Conservation (phyloP, 2,888 invertebrate genomes). For the Halictus quadricinctus region DNA sequence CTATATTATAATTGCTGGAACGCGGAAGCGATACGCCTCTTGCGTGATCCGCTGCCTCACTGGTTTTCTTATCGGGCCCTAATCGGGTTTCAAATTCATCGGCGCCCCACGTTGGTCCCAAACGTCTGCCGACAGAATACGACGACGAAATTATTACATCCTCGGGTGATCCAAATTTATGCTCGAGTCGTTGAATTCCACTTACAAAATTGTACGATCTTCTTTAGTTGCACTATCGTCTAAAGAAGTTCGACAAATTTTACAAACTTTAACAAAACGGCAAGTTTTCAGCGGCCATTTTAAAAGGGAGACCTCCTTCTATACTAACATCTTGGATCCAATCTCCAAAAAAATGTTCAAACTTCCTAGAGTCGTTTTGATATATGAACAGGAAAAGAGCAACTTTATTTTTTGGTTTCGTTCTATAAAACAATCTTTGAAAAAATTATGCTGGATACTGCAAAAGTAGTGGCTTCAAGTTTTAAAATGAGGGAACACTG, state of each 20-base stretch:
- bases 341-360: too few relatives aligned
- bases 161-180: background rate
- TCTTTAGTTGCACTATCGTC: background rate
- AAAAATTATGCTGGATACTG: too few relatives aligned
- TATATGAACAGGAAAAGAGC: too few relatives aligned
- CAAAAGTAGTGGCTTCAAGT: too few relatives aligned
- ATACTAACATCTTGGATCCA: too few relatives aligned
- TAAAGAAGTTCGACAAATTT: background rate
- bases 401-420: too few relatives aligned
- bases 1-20: conserved; percentile 58
- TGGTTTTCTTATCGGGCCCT: conserved; percentile 21
- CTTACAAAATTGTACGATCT: background rate
- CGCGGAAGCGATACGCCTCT: conserved; percentile 51
- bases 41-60: conserved; percentile 15
- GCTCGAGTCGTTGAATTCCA: background rate
- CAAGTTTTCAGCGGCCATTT: too few relatives aligned
- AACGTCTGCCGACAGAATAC: background rate
- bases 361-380: too few relatives aligned
- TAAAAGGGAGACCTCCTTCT: too few relatives aligned
- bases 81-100: conserved; percentile 23
- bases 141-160: background rate
- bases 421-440: too few relatives aligned
- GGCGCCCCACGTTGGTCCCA: background rate
- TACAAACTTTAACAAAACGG: too few relatives aligned
- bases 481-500: too few relatives aligned